Base-by-base conservation (phyloP, 92 coral and sea anemone genomes). In the Parazoanthus atlanticus region DNA sequence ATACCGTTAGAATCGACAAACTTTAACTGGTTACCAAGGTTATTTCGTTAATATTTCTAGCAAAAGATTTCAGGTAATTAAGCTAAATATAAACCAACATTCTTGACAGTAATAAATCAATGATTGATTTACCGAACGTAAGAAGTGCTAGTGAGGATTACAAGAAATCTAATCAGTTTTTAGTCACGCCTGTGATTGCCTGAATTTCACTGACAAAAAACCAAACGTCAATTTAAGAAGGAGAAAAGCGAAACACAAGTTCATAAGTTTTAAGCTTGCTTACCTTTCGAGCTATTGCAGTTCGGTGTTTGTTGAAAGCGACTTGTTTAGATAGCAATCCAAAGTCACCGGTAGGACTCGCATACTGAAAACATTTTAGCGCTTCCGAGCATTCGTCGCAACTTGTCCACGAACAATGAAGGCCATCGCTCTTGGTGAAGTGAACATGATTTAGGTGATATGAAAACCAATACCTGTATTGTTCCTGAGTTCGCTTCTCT, bases 381-480 rank as follows among this genome's bases (percentile, higher is more conserved):
- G 95, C 96, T 11, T 90, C 34, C 0, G 93, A 88, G 67, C 98
- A 95, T 34, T 93, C 88, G 11, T 87, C 82, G 73, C 98, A 95
- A 47, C 81, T 76, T 28, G 89, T 81, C 98, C 98, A 95, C 9
- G 95, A 95, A 36, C 69, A 65, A 64, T 85, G 89, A 31, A 64
- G 93, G 23, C 80, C 61, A 26, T 29, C 88, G 0, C 49, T 90
- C 36, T 88, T 87, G 76, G 87, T 89, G 85, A 92, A 95, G 75
- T 89, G 93, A 52, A 94, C 95, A 77, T 97, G 99, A 85, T 93
- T 92, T 74, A 97, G 88, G 79, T 97, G 99, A 64, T 96, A 96
- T 8, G 99, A 94, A 78, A 93, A 97, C 99, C 99, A 97, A 76
- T 89, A 86, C 8, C 88, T 90, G 40, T 95, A 95, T 73, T 90